Percentiles rank a stretch among this genome's conserved stretches.
Conservation (phyloP, 1,140 invertebrate genomes). For the Procambarus virginalis region DNA sequence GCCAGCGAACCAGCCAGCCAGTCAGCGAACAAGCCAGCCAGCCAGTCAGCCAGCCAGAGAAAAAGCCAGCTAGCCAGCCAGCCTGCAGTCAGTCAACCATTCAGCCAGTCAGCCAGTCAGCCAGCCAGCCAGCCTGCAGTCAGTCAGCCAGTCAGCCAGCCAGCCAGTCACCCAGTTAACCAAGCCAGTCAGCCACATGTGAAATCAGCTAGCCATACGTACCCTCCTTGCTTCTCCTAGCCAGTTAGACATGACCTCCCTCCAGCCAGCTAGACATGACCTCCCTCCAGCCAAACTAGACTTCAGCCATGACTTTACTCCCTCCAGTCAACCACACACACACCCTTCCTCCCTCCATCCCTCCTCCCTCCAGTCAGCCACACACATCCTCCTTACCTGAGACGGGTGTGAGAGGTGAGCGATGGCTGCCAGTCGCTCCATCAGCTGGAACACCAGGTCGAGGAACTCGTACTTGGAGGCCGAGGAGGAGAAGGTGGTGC, state of each 20-base stretch:
- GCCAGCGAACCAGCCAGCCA: too few species aligned
- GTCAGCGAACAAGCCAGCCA: too few species aligned
- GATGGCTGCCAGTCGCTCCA: slow-evolving; percentile 80
- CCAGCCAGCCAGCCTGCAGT: too few species aligned
- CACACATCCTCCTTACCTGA: slow-evolving; percentile 75
- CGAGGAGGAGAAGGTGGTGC: slow-evolving; percentile 81
- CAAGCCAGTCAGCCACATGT: background rate
- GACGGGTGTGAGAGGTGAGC: slow-evolving; percentile 81
- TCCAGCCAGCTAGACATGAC: background rate
- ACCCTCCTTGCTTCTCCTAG: background rate
- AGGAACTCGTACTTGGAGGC: slow-evolving; percentile 84
- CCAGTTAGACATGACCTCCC: background rate
- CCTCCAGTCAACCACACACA: background rate
- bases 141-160: background rate
- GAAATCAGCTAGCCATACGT: background rate
- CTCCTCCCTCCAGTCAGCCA: background rate
- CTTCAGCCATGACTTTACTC: too few species aligned
- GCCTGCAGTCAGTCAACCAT: background rate
- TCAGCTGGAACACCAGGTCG: slow-evolving; percentile 81
- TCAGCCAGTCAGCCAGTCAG: background rate
- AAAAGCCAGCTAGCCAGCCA: background rate
- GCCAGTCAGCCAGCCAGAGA: too few species aligned
- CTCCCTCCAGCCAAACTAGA: background rate
- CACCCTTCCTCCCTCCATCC: background rate
- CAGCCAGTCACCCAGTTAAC: background rate